Evolutionary conservation across 2,888 invertebrate species (phyloP).

Genomic region (Tribolium freemani): DNA sequence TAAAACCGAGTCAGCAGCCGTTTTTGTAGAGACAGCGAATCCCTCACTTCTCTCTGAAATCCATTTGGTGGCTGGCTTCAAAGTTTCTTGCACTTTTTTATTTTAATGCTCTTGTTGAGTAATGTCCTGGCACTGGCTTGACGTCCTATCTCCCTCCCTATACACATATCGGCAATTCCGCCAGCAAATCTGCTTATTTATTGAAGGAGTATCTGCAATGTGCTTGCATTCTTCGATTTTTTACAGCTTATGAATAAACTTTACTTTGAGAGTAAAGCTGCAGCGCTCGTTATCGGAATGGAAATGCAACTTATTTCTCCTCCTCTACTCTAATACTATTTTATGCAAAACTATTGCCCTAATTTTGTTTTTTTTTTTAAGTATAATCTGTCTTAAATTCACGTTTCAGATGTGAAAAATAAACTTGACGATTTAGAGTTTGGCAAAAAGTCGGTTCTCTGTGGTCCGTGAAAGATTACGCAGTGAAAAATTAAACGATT

Average conservation of each 20-base stretch:
- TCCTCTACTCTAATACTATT: background rate
- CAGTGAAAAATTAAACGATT: slow-evolving; percentile 14
- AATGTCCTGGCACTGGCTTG: slow-evolving; percentile 41
- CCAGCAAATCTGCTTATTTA: slow-evolving; percentile 18
- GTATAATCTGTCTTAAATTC: slow-evolving; percentile 14
- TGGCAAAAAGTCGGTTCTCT: slow-evolving; percentile 8
- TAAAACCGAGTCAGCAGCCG: slow-evolving; percentile 40
- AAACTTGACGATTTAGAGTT: slow-evolving; percentile 8
- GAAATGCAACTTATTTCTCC: background rate
- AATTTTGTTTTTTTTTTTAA: background rate
- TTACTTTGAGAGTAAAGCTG: background rate
- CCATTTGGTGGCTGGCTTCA: slow-evolving; percentile 44
- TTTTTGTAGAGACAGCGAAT: slow-evolving; percentile 46
- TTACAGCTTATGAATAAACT: background rate
- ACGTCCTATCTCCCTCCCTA: slow-evolving; percentile 5
- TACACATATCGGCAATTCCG: slow-evolving; percentile 6
- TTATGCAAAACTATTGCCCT: slow-evolving; percentile 13
- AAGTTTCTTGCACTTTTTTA: slow-evolving; percentile 46
- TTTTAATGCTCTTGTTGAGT: slow-evolving; percentile 47
- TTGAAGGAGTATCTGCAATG: slow-evolving; percentile 16
- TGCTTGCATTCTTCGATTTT: background rate
- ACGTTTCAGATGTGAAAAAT: slow-evolving; percentile 13
- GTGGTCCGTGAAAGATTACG: background rate
- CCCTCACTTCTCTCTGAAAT: slow-evolving; percentile 41
- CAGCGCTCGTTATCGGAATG: slow-evolving; percentile 10